Conservation (phyloP, 2,888 invertebrate species). For the Polymixis lichenea region DNA sequence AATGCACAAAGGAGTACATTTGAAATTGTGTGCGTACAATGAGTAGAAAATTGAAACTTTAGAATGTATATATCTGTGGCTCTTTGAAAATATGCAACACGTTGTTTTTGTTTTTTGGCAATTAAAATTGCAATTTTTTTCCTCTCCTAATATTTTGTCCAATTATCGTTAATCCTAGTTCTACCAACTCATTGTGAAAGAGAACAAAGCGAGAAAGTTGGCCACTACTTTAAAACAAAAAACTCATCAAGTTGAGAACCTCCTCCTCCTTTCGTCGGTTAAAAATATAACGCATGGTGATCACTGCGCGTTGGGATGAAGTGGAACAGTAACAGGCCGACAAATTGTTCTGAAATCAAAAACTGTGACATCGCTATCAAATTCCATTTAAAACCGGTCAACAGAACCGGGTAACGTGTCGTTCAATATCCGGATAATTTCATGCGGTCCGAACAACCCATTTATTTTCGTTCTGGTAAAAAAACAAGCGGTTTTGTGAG, state of each 20-base stretch:
- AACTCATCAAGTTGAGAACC: neutral
- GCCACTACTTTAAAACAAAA: too few species aligned
- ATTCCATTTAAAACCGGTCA: conserved; percentile 40
- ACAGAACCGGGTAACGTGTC: conserved; percentile 27
- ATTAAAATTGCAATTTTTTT: too few species aligned
- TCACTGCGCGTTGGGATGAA: neutral
- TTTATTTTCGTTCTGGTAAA: conserved; percentile 50
- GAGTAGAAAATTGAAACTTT: neutral
- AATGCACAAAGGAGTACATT: conserved; percentile 11
- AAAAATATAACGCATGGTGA: neutral
- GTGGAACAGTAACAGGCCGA: neutral
- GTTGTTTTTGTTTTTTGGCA: neutral
- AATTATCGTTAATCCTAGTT: neutral
- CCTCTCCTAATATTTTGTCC: too few species aligned
- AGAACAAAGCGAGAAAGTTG: too few species aligned
- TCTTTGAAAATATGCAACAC: neutral
- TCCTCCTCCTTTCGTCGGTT: neutral
- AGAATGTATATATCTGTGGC: neutral
- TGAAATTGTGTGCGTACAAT: conserved; percentile 10
- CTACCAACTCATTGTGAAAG: neutral
- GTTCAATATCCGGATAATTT: conserved; percentile 54
- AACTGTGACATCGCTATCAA: neutral
- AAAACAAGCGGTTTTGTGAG: conserved; percentile 24
- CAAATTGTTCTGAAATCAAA: conserved; percentile 20
- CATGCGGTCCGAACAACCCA: conserved; percentile 42